Evolutionary conservation across 2,888 invertebrate genomes (phyloP).

Genomic region (Palloptera scutellata): DNA sequence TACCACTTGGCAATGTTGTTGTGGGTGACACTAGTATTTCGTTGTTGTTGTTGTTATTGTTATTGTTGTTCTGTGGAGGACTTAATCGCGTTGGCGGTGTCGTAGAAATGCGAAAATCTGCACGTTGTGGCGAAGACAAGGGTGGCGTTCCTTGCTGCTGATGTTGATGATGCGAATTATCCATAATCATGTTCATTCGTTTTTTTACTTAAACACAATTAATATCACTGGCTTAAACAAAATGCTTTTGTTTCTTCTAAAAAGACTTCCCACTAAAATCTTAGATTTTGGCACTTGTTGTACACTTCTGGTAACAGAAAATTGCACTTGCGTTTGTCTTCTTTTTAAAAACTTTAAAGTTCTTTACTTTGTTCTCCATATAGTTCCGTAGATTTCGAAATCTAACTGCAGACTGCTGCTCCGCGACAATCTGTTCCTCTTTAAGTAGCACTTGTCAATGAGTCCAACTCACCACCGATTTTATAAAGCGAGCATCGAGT

Average conservation of each 20-base stretch:
- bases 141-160: constrained; percentile 42
- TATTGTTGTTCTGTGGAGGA: constrained; percentile 34
- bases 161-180: constrained; percentile 58
- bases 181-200: constrained; percentile 72
- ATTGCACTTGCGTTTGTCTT: constrained; percentile 6
- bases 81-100: constrained; percentile 49
- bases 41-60: constrained; percentile 37
- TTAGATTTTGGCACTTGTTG: constrained; percentile 20
- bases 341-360: constrained; percentile 15
- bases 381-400: constrained; percentile 50
- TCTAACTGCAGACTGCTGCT: constrained; percentile 60
- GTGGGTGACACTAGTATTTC: constrained; percentile 44
- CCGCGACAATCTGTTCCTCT: constrained; percentile 63
- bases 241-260: constrained; percentile 34
- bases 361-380: background rate
- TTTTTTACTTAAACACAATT: constrained; percentile 17
- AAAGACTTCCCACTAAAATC: constrained; percentile 6
- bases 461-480: constrained; percentile 39
- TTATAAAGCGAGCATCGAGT: constrained; percentile 44
- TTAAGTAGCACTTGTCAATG: constrained; percentile 59
- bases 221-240: constrained; percentile 19
- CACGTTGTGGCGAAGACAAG: constrained; percentile 52
- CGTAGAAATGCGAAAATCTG: constrained; percentile 65
- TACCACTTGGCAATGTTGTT: constrained; percentile 57
- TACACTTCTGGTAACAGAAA: constrained; percentile 28